Evolutionary conservation across 2,888 invertebrate genomes (phyloP).

Genomic region (Eilema caniola): DNA sequence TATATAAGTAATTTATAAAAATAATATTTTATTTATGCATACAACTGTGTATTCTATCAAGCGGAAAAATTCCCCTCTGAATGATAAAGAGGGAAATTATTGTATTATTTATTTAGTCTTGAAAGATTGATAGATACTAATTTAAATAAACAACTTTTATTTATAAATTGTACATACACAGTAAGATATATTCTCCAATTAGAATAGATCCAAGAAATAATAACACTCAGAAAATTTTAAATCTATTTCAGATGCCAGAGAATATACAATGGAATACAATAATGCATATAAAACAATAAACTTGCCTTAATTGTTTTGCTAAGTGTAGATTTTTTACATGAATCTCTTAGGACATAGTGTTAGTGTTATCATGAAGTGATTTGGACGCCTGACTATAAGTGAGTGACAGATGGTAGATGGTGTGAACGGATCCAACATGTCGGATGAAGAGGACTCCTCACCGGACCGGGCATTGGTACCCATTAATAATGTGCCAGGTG

Average conservation of each 20-base stretch:
- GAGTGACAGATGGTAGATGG: conserved; percentile 56
- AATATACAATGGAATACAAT: conserved; percentile 45
- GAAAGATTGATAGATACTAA: background rate
- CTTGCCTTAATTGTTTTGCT: conserved; percentile 62
- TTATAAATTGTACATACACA: conserved; percentile 35
- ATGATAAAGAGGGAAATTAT: background rate
- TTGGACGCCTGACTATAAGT: conserved; percentile 39
- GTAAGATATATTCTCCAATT: conserved; percentile 5
- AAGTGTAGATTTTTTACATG: conserved; percentile 62
- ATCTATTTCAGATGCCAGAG: conserved; percentile 43
- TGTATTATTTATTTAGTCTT: background rate
- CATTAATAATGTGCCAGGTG: conserved; percentile 81
- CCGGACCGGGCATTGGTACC: conserved; percentile 79
- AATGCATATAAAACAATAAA: conserved; percentile 47
- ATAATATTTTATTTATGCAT: background rate
- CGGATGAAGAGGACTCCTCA: conserved; percentile 83
- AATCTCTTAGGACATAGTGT: conserved; percentile 66
- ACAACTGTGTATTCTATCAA: background rate
- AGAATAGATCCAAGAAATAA: background rate
- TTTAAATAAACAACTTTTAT: conserved; percentile 32
- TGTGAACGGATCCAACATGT: conserved; percentile 69
- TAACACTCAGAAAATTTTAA: conserved; percentile 25
- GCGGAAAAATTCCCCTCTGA: background rate
- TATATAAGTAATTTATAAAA: conserved; percentile 21
- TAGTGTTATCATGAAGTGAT: conserved; percentile 63